Evolutionary conservation across 1,140 invertebrate genomes (phyloP).

Genomic region (Hyles euphorbiae): DNA sequence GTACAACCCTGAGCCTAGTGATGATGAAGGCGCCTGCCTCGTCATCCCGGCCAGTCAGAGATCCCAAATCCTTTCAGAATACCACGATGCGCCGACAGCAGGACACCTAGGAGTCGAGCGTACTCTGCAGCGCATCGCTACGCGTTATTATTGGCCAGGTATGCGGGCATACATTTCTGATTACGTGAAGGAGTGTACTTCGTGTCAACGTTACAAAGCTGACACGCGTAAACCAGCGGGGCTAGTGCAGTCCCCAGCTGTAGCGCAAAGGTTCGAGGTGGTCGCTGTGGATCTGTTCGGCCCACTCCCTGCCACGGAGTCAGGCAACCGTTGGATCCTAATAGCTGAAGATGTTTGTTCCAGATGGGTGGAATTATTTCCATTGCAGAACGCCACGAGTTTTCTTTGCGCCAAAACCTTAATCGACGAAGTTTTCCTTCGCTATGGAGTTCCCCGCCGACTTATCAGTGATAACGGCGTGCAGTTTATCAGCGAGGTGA

Average conservation of each 20-base stretch:
- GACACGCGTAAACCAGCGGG: slow-evolving; percentile 35
- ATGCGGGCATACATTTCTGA: slow-evolving; percentile 30
- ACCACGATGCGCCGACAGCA: slow-evolving; percentile 20
- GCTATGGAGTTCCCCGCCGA: slow-evolving; percentile 25
- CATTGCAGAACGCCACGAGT: slow-evolving; percentile 29
- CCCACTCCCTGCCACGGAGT: slow-evolving; percentile 11
- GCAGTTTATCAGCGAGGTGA: slow-evolving; percentile 27
- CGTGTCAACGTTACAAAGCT: slow-evolving; percentile 37
- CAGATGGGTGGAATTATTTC: slow-evolving; percentile 24
- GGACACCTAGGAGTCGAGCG: slow-evolving; percentile 35
- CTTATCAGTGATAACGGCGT: slow-evolving; percentile 37
- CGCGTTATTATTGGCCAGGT: slow-evolving; percentile 32
- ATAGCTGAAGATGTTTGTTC: slow-evolving; percentile 31
- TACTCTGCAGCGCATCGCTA: slow-evolving; percentile 24
- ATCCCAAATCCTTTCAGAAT: slow-evolving; percentile 15
- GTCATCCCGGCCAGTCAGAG: slow-evolving; percentile 11
- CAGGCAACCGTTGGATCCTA: slow-evolving; percentile 11
- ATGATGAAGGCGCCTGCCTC: neutral
- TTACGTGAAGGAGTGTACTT: slow-evolving; percentile 24
- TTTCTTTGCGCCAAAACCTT: slow-evolving; percentile 28
- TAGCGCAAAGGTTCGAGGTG: slow-evolving; percentile 28
- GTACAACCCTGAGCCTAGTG: slow-evolving; percentile 7
- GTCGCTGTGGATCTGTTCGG: slow-evolving; percentile 31
- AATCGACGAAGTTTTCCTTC: slow-evolving; percentile 25
- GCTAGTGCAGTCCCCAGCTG: slow-evolving; percentile 23